These are phyloP conservation scores for Amphilophus citrinellus DNA, from an alignment of 2,113 vertebrate genomes.

Conservation along the genomic window DNA sequence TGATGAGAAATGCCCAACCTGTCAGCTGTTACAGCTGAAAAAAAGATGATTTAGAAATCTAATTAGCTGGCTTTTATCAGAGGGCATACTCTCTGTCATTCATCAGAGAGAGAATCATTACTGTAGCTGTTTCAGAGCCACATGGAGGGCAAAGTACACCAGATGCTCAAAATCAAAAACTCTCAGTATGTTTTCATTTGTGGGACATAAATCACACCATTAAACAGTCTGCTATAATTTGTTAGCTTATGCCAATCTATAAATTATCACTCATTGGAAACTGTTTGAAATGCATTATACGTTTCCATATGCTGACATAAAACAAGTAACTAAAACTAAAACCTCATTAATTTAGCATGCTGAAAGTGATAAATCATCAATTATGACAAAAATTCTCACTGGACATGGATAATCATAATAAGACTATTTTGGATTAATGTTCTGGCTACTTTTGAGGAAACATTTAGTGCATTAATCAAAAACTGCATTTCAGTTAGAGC, in stretches of 20 bases:
- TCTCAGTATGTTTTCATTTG: background rate
- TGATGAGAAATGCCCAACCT: constrained; percentile 36
- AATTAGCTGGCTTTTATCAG: constrained; percentile 58
- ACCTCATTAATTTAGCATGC: background rate
- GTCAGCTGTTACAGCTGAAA: constrained; percentile 10
- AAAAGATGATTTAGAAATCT: constrained; percentile 59
- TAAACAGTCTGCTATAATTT: background rate
- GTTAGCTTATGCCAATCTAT: background rate
- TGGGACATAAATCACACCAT: background rate
- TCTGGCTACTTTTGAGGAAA: background rate
- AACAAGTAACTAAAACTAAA: background rate
- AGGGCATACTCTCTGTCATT: constrained; percentile 40
- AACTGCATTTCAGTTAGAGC: background rate
- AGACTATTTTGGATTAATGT: background rate
- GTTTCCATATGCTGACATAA: background rate
- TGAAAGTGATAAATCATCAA: background rate
- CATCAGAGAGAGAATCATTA: constrained; percentile 32
- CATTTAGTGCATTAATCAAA: background rate
- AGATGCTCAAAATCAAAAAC: constrained; percentile 15
- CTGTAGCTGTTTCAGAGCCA: background rate
- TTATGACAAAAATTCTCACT: background rate
- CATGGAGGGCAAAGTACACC: constrained; percentile 12
- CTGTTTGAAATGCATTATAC: background rate
- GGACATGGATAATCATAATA: background rate
- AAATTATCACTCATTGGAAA: background rate